Evolutionary conservation across 1,140 invertebrate genomes (phyloP), one percentile per base, ranked within the genome.

Genomic region (Chlorops oryzae): DNA sequence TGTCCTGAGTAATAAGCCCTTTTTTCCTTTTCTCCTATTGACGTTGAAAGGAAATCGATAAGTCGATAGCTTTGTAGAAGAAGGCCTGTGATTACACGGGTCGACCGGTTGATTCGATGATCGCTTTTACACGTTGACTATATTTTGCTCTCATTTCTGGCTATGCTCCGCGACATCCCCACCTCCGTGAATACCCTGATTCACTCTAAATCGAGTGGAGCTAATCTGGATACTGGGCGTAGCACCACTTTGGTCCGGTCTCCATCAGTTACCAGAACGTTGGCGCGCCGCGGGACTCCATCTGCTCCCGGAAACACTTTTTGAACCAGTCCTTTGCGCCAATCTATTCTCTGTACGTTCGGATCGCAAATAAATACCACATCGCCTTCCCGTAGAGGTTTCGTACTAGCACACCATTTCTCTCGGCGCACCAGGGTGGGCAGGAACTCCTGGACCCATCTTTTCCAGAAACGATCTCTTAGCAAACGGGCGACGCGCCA

Each of bases 401-500:
- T 40, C 2, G 17, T 12, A 20, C n/a, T 15, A 3, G 38, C 3
- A 20, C 12, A 21, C 50, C 50, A 47, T 43, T 51, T 51, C 3
- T 32, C 21, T 9, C 50, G 28, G 15, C 24, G 21, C 10, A 25
- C 28, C 13, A 51, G 27, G 3, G 43, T 51, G 10, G 50, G 50
- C 21, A 51, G 12, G 17, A 47, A 51, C 20, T 51, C 50, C 15
- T 27, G 17, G 3, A 34, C n/a, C 50, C 50, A 51, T 2, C 50
- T 41, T 21, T 25, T 9, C 50, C 50, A 51, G 21, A 46, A 51
- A 15, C 21, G 15, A 4, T 51, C 25, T 20, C 24, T 21, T 4
- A 48, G 17, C 5, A 17, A 13, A 4, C 35, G 39, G 2, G 24
- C 25, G 22, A n/a, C n/a, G n/a, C n/a, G n/a, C n/a, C n/a, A n/a